These are phyloP conservation scores for Cepaea hortensis DNA, from an alignment of 2,888 invertebrate genomes.

Conservation along the genomic window DNA sequence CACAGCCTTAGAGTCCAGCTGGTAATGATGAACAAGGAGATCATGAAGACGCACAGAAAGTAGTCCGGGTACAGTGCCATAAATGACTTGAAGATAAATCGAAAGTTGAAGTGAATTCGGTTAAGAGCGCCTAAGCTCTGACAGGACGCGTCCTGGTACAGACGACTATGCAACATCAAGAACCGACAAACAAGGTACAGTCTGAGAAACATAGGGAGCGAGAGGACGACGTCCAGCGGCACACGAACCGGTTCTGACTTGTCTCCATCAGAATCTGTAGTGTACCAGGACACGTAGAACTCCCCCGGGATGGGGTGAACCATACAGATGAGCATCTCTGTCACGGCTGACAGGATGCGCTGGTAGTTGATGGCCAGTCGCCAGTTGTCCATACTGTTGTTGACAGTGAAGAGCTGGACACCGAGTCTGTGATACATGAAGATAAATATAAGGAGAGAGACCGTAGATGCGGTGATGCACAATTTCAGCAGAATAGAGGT, in stretches of 20 bases:
- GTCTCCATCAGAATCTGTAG: slow-evolving; percentile 58
- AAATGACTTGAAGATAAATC: slow-evolving; percentile 76
- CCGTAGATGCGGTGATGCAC: slow-evolving; percentile 70
- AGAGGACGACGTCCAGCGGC: slow-evolving; percentile 72
- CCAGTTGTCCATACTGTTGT: slow-evolving; percentile 75
- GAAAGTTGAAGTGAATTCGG: slow-evolving; percentile 96
- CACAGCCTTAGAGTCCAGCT: slow-evolving; percentile 74
- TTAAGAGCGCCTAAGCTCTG: slow-evolving; percentile 82
- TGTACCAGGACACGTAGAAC: slow-evolving; percentile 63
- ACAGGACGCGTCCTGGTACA: slow-evolving; percentile 75
- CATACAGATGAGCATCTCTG: slow-evolving; percentile 81
- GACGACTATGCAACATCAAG: slow-evolving; percentile 74
- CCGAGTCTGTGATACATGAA: slow-evolving; percentile 72
- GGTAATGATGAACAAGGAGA: slow-evolving; percentile 68
- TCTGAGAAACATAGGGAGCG: slow-evolving; percentile 74
- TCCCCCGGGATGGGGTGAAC: slow-evolving; percentile 74
- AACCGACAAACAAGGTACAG: slow-evolving; percentile 71
- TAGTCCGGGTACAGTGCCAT: slow-evolving; percentile 75
- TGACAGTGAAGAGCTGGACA: slow-evolving; percentile 72
- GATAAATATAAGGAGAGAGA: slow-evolving; percentile 70
- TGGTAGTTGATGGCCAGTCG: slow-evolving; percentile 69
- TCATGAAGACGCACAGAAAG: slow-evolving; percentile 71
- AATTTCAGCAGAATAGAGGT: slow-evolving; percentile 69
- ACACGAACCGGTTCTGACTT: slow-evolving; percentile 54
- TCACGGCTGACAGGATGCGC: slow-evolving; percentile 80